Evolutionary conservation across 2,113 vertebrate species (phyloP).

Genomic region (Pseudorasbora parva): DNA sequence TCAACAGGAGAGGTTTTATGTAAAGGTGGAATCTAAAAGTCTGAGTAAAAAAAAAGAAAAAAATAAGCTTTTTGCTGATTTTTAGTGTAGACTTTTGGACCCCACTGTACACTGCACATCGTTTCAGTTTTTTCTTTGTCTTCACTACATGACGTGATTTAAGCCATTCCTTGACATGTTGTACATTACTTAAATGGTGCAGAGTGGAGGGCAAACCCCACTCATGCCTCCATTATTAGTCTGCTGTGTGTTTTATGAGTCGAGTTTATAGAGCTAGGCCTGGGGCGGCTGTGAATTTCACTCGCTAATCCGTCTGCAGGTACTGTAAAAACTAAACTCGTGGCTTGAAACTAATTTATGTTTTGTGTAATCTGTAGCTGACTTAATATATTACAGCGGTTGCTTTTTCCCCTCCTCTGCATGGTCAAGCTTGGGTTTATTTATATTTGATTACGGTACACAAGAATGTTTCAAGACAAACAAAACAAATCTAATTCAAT

Average conservation of each 20-base stretch:
- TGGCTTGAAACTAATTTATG: slow-evolving; percentile 13
- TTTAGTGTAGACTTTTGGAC: not conserved
- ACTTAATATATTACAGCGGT: not conserved
- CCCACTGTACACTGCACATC: not conserved
- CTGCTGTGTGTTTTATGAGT: slow-evolving; percentile 47
- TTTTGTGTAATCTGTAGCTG: not conserved
- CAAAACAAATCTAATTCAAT: not conserved
- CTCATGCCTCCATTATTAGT: slow-evolving; percentile 37
- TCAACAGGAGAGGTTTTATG: not conserved
- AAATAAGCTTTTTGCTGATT: not conserved
- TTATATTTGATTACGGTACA: slow-evolving; percentile 13
- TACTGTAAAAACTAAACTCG: slow-evolving; percentile 37
- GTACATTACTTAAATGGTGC: slow-evolving; percentile 44
- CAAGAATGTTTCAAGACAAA: slow-evolving; percentile 14
- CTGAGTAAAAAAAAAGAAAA: too few species aligned
- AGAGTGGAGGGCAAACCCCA: slow-evolving; percentile 42
- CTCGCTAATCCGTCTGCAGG: slow-evolving; percentile 46
- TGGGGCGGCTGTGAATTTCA: slow-evolving; percentile 34
- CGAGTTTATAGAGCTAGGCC: slow-evolving; percentile 47
- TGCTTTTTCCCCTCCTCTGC: not conserved
- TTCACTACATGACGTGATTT: slow-evolving; percentile 23
- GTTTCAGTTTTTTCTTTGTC: not conserved
- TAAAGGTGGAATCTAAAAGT: not conserved
- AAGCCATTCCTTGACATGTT: slow-evolving; percentile 45
- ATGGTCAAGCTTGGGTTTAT: slow-evolving; percentile 14